These are phyloP conservation scores for Pseudorhiza aurosa DNA, from an alignment of 30 jellyfish, hydroid and myxozoan species.

Conservation along the genomic window DNA sequence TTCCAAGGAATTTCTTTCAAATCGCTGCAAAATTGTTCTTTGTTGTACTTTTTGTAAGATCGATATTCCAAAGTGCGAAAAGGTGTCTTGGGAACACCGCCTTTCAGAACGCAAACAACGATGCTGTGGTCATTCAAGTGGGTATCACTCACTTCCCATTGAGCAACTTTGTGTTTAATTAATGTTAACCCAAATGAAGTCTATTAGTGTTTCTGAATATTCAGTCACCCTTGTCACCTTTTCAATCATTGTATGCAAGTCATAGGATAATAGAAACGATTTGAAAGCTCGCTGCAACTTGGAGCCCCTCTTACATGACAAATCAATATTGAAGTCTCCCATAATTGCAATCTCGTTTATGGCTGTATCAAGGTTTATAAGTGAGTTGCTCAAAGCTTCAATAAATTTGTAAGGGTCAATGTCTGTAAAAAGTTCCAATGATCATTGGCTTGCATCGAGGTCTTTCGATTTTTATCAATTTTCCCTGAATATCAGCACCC, in stretches of 20 bases:
- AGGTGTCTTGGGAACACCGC: constrained; percentile 77
- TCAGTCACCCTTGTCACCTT: constrained; percentile 54
- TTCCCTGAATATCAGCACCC: constrained; percentile 68
- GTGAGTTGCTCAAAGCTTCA: constrained; percentile 53
- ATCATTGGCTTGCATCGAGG: constrained; percentile 66
- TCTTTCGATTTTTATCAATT: constrained; percentile 65
- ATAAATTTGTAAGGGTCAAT: constrained; percentile 42
- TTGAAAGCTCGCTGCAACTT: constrained; percentile 53
- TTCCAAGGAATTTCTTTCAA: constrained; percentile 68
- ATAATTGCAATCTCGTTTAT: constrained; percentile 48
- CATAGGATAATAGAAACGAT: constrained; percentile 40
- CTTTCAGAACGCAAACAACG: constrained; percentile 72
- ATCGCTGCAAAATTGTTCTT: constrained; percentile 69
- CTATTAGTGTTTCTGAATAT: constrained; percentile 50
- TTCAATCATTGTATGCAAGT: constrained; percentile 48
- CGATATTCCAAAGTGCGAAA: constrained; percentile 63
- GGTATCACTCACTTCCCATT: constrained; percentile 63
- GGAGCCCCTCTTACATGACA: constrained; percentile 42
- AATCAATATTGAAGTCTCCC: constrained; percentile 71
- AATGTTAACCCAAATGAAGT: constrained; percentile 50
- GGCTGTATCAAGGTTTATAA: constrained; percentile 41
- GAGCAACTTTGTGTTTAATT: constrained; percentile 70
- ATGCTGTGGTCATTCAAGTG: constrained; percentile 74
- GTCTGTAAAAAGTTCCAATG: constrained; percentile 72
- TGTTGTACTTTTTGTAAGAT: constrained; percentile 61